These are phyloP conservation scores for Diuraphis noxia DNA, from an alignment of 1,140 invertebrate genomes.

Conservation along the genomic window DNA sequence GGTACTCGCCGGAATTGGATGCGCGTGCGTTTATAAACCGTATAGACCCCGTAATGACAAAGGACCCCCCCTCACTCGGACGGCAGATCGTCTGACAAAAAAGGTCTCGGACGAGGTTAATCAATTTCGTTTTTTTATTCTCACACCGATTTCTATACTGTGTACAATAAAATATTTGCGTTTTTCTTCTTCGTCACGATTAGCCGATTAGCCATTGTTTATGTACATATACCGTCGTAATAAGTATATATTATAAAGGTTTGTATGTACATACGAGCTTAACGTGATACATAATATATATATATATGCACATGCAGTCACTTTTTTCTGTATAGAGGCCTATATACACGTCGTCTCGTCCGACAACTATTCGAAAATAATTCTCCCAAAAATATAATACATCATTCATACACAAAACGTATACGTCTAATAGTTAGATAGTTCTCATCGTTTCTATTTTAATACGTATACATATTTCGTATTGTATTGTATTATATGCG, in stretches of 20 bases:
- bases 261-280: background rate
- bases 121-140: background rate
- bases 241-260: background rate
- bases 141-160: background rate
- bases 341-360: background rate
- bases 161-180: background rate
- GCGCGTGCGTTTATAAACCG: background rate
- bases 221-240: background rate
- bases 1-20: background rate
- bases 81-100: background rate
- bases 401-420: background rate
- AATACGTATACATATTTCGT: background rate
- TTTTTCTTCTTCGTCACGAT: background rate
- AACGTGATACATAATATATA: too few species aligned
- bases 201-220: background rate
- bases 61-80: background rate
- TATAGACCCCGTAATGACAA: background rate
- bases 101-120: background rate
- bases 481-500: background rate
- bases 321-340: background rate
- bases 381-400: background rate
- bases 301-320: too few species aligned
- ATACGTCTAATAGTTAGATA: background rate
- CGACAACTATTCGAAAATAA: background rate
- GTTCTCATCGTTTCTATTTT: slow-evolving; percentile 1